A percentile compares a stretch with the other conserved stretches of the same genome.
Conservation (phyloP, 2,888 invertebrate species). For the Epinotia nisella region DNA sequence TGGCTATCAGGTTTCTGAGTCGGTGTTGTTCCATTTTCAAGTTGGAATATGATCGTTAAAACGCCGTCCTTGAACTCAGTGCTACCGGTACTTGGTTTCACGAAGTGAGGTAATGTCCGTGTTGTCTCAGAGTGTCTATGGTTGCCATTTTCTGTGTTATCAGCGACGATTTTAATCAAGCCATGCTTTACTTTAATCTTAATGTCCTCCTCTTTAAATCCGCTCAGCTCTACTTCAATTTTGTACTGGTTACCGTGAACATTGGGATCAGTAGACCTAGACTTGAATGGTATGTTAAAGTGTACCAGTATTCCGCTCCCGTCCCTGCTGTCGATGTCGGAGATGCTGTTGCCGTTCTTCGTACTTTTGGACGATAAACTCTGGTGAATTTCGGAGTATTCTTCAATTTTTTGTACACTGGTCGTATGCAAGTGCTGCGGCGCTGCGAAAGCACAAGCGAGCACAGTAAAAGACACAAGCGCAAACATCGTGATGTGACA, state of each 20-base stretch:
- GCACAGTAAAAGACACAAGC: background rate
- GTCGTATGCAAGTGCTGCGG: background rate
- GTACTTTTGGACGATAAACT: background rate
- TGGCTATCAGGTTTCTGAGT: background rate
- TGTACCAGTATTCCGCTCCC: no score
- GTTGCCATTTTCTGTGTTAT: background rate
- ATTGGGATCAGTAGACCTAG: background rate
- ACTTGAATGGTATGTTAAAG: background rate
- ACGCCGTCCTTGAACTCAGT: background rate
- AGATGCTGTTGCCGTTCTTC: background rate
- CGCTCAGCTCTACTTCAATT: background rate
- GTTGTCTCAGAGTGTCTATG: background rate
- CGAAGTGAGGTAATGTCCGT: background rate
- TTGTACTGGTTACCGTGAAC: background rate
- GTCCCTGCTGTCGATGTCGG: background rate
- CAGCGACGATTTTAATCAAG: background rate
- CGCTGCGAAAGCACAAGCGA: background rate
- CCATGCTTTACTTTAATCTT: background rate
- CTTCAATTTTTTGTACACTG: background rate
- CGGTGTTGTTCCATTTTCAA: background rate
- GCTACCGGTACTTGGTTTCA: background rate
- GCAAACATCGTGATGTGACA: background rate
- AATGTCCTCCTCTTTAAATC: background rate
- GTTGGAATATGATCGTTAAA: background rate
- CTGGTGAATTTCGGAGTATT: background rate